Evolutionary conservation across 1,140 invertebrate species (phyloP), one percentile per base, ranked within the genome.

Genomic region (Neodiprion pinetum): DNA sequence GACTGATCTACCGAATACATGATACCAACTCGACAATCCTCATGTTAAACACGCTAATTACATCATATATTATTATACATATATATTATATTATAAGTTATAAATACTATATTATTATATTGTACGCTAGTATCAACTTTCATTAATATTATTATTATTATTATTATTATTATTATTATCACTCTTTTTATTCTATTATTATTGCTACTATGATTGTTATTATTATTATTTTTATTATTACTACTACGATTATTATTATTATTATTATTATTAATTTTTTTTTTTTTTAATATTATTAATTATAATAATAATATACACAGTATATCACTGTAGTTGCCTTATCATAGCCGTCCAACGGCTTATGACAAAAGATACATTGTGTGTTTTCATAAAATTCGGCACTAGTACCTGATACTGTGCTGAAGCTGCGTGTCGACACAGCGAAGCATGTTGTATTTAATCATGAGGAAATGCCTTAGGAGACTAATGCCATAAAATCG

Each of bases 21-120:
- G 14, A 14, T 71, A 71, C 48, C 21, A 40, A 71, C 48, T 71
- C 21, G 21, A 47, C n/a, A 71, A 47, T 61, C 53, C 53, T 61
- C 53, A 14, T 61, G 11, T 61, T 61, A 61, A 12, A 61, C 53
- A 61, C n/a, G 53, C 21, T 71, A 14, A 71, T 71, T 48, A 71
- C 48, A 71, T 49, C 21, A 47, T 71, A 71, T 71, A 71, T 71
- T 17, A 40, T 40, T 47, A 71, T 71, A 71, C 17, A 71, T 71
- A 71, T 47, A 71, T 71, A 71, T 71, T 61, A 71, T 71, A 71
- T 47, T 61, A 61, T 61, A 61, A 61, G 53, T 48, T 71, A 71
- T 71, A 71, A 40, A 71, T 71, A 71, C 47, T 71, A 49, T 17
- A 40, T 23, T 70, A n/a, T 12, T 71, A 71, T 50, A 71, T 50